Evolutionary conservation across 1,140 invertebrate genomes (phyloP), one percentile per base, ranked within the genome.

Genomic region (Drosophila erecta): DNA sequence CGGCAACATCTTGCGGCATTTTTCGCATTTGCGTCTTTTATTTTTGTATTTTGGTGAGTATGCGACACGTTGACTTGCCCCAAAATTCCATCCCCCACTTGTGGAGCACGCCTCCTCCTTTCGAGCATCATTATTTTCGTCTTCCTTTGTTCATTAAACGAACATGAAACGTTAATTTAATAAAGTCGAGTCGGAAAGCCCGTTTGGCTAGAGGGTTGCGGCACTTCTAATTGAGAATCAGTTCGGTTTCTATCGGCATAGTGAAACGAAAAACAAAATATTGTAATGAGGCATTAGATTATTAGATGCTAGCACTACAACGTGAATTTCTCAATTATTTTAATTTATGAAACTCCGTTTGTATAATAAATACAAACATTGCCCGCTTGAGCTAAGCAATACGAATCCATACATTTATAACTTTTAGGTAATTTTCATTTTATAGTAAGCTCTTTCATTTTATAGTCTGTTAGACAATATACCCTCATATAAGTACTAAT

Each of bases 151-250:
- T 89, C 84, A 89, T 89, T 90, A 89, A 89, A 89, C 76, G 84
- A 90, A 89, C 84, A 89, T 89, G 84, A 89, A 90, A 89, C 84
- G 84, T 89, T 89, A 89, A 89, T 89, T 89, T 89, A 89, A 89
- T 89, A 89, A 90, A 89, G 85, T 90, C 84, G 64, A 80, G 79
- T 66, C 78, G 75, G 67, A 40, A 41, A 54, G 65, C 60, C 38
- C 62, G 62, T 61, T 58, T 10, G 46, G 66, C 33, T 46, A 51
- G 55, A 57, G 54, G 61, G 72, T 53, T 69, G 58, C 17, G 72
- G 66, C 64, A 47, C 49, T 73, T 78, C 66, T 89, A 89, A 89
- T 86, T 86, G 83, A 76, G 66, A 46, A 58, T 64, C 62, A 64
- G 59, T 59, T 60, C 41, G 27, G 38, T 8, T 47, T 50, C 15